Base-by-base conservation (phyloP, 2,113 vertebrate species). In the Arizona elegans region DNA sequence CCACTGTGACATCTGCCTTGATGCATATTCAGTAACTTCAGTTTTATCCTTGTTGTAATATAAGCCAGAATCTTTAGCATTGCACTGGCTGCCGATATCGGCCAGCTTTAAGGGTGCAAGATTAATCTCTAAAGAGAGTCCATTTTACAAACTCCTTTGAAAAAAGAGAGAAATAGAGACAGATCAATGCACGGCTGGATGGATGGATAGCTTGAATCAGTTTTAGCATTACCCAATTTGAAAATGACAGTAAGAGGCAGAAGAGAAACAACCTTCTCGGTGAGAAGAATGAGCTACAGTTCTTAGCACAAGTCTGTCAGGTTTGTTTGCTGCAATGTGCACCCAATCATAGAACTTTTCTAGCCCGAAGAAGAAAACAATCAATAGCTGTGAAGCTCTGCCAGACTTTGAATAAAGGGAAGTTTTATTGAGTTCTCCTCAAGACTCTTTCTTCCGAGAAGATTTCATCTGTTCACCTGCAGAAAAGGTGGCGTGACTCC, bases 391-490 rank as follows among this genome's bases (percentile, higher is more conserved):
- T 70, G 81, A 87, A 11, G 19, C 9, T 90, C 38, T 92, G 91
- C 91, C 93, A 95, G 70, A 81, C 7, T 87, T 93, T 92, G 86
- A 88, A 93, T 86, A 92, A 75, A 95, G 54, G 86, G 55, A 92
- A 90, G 81, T 54, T 87, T 88, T 62, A 94, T 7, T 91, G 92
- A 89, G 26, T 95, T 94, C 93, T 91, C 89, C 65, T 95, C 65
- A 75, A 65, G 94, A 93, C 43, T 95, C 95, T 95, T 96, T 96
- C 95, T 95, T 89, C 65, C 89, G 56, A 93, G 95, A 95, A 96
- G 93, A 11, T 95, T 96, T 94, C 91, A 96, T 95, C 93, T 93
- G 54, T 21, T 95, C 93, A 94, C 92, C 93, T 93, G 93, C 86
- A 93, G 43, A 33, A 47, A 24, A 38, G 43, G 94, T 21, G 95